Evolutionary conservation across 2,113 vertebrate genomes (phyloP), one percentile per base, ranked within the genome.

Genomic region (Ceyx cyanopectus): DNA sequence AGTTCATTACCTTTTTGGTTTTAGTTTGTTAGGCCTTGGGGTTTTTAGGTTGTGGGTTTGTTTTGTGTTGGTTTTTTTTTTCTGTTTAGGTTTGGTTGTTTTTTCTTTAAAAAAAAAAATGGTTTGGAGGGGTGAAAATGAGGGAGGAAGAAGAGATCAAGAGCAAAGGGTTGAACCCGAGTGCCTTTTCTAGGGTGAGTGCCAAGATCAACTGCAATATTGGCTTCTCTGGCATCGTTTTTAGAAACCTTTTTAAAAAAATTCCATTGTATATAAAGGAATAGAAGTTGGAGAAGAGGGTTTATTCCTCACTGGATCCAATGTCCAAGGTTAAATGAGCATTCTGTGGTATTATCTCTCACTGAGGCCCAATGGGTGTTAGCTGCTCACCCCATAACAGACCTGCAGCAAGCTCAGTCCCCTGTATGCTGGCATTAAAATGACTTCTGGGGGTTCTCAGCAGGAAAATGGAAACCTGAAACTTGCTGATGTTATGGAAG

Each of bases 311-410:
- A 9, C 3, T 57, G n/a, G 10, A 57, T 34, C 14, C 20, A 26
- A 2, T 7, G 20, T 21, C 26, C 10, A 34, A 40, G 13, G 45
- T 50, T 37, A 53, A 78, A 57, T 8, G 16, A 53, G 1, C 23
- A 14, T 81, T 54, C 66, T 51, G 30, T 21, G 34, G 50, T n/a
- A 79, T 7, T 15, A 60, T 50, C 79, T 87, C 34, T 19, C 13
- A 26, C 14, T 0, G 0, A 50, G 48, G 43, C 40, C 40, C 61
- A 21, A 12, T 9, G 34, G 34, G 3, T 3, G 3, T 62, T 57
- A 48, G 16, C 3, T 58, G 21, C 50, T 70, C 12, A 54, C 10
- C 22, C 11, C 46, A 50, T 21, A 4, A 37, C 78, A 81, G 10
- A 7, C 48, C 9, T 70, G 17, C 19, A 70, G 51, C 21, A 54